phyloP scores from a whole-genome alignment of 2,797 vertebrate species.

The Pampus argenteus region DNA sequence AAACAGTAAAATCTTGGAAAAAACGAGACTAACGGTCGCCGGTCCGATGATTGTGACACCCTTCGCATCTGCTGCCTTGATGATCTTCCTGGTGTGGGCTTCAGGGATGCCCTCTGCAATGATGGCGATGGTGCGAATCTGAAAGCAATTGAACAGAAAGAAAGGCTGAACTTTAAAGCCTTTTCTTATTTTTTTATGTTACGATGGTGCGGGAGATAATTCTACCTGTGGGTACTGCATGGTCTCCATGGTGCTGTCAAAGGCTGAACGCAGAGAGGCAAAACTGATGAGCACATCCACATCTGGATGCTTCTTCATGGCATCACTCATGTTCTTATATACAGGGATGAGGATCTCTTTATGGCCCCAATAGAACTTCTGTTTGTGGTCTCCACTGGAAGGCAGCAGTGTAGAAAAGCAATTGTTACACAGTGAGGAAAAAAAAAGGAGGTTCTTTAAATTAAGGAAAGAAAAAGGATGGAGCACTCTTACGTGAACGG shows the following conservation, averaged over 20 bases:
- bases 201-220: not conserved
- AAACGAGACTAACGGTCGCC: constrained; percentile 87
- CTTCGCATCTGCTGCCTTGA: constrained; percentile 93
- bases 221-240: constrained; percentile 94
- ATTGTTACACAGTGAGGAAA: not conserved
- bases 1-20: not conserved
- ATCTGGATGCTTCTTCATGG: constrained; percentile 97
- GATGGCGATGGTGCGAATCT: constrained; percentile 97
- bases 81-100: constrained; percentile 94
- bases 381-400: constrained; percentile 95
- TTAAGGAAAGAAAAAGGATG: not conserved
- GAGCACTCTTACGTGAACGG: constrained; percentile 92
- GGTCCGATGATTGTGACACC: constrained; percentile 97
- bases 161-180: not conserved
- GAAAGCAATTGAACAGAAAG: not conserved
- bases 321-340: constrained; percentile 97
- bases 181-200: rapidly evolving
- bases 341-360: constrained; percentile 97
- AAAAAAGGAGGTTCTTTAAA: constrained; percentile 1
- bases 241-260: constrained; percentile 96
- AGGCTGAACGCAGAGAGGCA: constrained; percentile 96
- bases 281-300: constrained; percentile 98
- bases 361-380: constrained; percentile 99
- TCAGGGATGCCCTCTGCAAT: constrained; percentile 98
- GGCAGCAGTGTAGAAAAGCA: not conserved